These are phyloP conservation scores for Acrocephalus arundinaceus DNA, from an alignment of 2,113 vertebrate genomes.

Conservation along the genomic window DNA sequence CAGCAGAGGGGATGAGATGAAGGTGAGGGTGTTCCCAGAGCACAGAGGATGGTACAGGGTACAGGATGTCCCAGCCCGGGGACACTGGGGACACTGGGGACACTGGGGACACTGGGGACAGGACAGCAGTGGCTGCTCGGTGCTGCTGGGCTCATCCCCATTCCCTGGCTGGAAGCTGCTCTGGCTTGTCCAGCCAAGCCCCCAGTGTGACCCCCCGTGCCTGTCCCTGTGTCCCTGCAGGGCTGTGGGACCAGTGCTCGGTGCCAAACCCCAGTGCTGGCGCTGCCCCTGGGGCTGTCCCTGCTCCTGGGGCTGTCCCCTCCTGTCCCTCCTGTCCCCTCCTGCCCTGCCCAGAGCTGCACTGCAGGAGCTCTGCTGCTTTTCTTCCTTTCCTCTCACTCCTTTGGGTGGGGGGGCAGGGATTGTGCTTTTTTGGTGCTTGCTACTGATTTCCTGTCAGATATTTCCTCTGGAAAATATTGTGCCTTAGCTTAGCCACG, in stretches of 20 bases:
- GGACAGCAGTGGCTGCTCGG: background rate
- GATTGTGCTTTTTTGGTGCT: background rate
- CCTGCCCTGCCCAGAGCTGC: background rate
- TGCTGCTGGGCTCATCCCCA: background rate
- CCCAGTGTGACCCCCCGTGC: background rate
- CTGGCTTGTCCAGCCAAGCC: fast-evolving
- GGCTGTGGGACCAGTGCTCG: fast-evolving
- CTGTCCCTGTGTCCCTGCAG: background rate
- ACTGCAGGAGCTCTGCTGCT: background rate
- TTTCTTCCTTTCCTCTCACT: background rate
- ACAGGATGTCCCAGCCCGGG: background rate
- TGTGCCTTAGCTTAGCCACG: background rate
- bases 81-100: background rate
- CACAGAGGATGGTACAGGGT: background rate
- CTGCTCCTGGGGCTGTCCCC: background rate
- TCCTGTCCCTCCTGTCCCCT: no score
- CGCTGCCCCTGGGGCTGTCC: no score
- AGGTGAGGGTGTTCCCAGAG: background rate
- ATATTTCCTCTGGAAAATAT: conserved; percentile 19
- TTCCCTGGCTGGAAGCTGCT: background rate
- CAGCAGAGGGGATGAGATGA: background rate
- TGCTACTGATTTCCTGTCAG: conserved; percentile 43
- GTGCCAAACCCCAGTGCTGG: fast-evolving
- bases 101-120: background rate
- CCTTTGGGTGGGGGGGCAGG: background rate